Evolutionary conservation across 2,113 vertebrate genomes (phyloP), one percentile per base, ranked within the genome.

Genomic region (Nyctibius bracteatus): DNA sequence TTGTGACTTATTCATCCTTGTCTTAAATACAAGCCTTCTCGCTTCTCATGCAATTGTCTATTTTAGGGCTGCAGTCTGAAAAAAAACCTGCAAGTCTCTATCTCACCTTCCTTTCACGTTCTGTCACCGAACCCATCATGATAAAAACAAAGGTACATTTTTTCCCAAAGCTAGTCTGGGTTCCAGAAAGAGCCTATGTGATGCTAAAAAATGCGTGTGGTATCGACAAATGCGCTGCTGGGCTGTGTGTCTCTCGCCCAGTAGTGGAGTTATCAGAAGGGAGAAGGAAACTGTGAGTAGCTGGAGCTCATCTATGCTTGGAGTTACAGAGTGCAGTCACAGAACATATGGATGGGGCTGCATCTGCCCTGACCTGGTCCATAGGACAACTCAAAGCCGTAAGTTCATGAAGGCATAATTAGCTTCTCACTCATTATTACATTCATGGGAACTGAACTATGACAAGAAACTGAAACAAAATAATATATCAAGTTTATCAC

Each of bases 261-360:
- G 30, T 2, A 4, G 18, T 5, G 41, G 33, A 44, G 58, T 5
- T 25, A 22, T 2, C 66, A 43, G 62, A 9, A 30, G 9, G 55
- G 52, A 74, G 82, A 58, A 84, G 77, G 58, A 47, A 86, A 33
- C 57, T 17, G 4, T 8, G 24, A 57, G 59, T 11, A 49, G 74
- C 83, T 20, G 75, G 58, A 51, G 54, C 12, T 71, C 9, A 3
- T 44, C 57, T 33, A 2, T 24, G 51, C 59, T 87, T 51, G 4
- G 22, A 12, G 72, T 41, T 3, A 3, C n/a, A 27, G 51, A 14
- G 47, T 0, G 0, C 7, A 0, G 52, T 5, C 65, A n/a, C 46
- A 67, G 17, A 70, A 47, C 63, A 0, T 19, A 58, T 16, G 5
- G 16, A n/a, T 7, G 21, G 17, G 61, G 24, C 13, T 20, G 43